Evolutionary conservation across 1,140 invertebrate species (phyloP).

Genomic region (Danaus melanippus): DNA sequence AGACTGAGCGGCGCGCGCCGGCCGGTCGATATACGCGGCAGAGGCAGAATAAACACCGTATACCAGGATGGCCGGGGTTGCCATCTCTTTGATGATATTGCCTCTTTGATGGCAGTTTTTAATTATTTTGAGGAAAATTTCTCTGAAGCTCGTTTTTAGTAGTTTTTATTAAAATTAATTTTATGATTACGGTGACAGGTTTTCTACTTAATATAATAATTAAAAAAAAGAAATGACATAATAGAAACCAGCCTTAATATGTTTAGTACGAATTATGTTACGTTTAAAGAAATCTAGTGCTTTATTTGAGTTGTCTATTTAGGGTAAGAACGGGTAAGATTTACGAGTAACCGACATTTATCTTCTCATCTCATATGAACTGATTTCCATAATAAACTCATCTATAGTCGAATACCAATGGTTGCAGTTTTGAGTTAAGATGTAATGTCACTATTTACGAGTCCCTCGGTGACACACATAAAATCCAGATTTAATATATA

Average conservation of each 20-base stretch:
- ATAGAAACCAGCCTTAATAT: too few species aligned
- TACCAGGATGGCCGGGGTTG: conserved; percentile 49
- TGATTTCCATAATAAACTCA: conserved; percentile 62
- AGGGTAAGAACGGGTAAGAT: conserved; percentile 34
- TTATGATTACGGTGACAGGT: too few species aligned
- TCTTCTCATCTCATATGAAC: conserved; percentile 50
- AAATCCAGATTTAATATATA: too few species aligned
- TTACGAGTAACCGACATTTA: conserved; percentile 54
- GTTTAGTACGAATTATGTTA: too few species aligned
- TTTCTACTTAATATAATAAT: too few species aligned
- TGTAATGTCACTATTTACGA: too few species aligned
- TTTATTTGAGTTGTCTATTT: conserved; percentile 13
- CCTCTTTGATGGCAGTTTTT: too few species aligned
- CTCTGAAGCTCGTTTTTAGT: too few species aligned
- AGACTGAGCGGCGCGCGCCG: conserved; percentile 60
- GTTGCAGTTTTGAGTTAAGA: conserved; percentile 48
- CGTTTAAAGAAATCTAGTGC: too few species aligned
- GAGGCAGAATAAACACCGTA: conserved; percentile 67
- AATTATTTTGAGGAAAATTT: too few species aligned
- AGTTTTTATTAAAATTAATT: too few species aligned
- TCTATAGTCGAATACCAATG: conserved; percentile 50
- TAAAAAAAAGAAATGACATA: not conserved
- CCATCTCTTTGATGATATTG: conserved; percentile 23
- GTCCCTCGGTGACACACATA: too few species aligned
- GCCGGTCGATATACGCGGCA: conserved; percentile 65